A percentile compares a stretch with the other conserved stretches of the same genome.
Conservation (phyloP, 2,888 invertebrate genomes). For the Microctonus hyperodae region DNA sequence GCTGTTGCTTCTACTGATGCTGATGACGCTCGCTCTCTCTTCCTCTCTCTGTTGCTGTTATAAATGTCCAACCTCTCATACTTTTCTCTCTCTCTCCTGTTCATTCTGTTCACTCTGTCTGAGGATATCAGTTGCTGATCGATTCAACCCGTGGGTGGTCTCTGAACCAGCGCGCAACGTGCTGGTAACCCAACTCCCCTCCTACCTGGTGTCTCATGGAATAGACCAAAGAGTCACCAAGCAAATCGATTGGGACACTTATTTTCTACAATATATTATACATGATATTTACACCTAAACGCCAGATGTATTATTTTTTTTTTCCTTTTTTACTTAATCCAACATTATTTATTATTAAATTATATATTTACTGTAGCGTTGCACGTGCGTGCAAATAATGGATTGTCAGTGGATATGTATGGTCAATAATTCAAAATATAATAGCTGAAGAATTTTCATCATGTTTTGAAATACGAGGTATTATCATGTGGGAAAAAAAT, state of each 20-base stretch:
- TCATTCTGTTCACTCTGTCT: slow-evolving; percentile 28
- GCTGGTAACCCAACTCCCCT: slow-evolving; percentile 54
- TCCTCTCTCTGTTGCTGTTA: slow-evolving; percentile 24
- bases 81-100: slow-evolving; percentile 13
- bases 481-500: not conserved
- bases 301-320: too few relatives aligned
- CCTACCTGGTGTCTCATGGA: slow-evolving; percentile 51
- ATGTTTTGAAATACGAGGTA: not conserved
- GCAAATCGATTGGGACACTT: not conserved
- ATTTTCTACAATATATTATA: not conserved
- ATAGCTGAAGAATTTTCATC: not conserved
- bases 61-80: slow-evolving; percentile 32
- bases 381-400: not conserved
- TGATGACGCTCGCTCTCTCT: slow-evolving; percentile 25
- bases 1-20: slow-evolving; percentile 21
- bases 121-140: slow-evolving; percentile 60
- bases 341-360: too few relatives aligned
- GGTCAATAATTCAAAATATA: not conserved
- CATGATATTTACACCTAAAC: not conserved
- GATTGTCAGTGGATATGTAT: not conserved
- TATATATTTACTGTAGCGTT: too few relatives aligned
- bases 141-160: slow-evolving; percentile 61
- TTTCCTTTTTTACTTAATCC: too few relatives aligned
- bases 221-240: slow-evolving; percentile 30
- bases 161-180: slow-evolving; percentile 47